Evolutionary conservation across 2,797 vertebrate genomes (phyloP), one percentile per base, ranked within the genome.

Genomic region (Crocidura indochinensis): DNA sequence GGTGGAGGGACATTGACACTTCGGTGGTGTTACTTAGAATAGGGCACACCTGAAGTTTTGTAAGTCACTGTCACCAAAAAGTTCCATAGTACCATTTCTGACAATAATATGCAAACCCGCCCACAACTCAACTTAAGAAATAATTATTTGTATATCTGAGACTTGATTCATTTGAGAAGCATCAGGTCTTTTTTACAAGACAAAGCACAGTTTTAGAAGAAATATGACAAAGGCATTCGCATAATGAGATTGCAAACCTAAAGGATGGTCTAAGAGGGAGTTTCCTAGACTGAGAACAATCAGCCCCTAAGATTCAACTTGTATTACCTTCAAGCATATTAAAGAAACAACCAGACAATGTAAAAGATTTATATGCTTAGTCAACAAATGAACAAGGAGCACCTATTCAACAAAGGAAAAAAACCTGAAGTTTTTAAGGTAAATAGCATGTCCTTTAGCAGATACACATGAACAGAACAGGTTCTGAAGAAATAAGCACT

Each of bases 331-430:
- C 22, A 84, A 60, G 72, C 79, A 49, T 53, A 22, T 75, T 79
- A 53, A 20, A 90, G 38, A 17, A 73, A 26, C 89, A n/a, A 69
- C 29, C 68, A 92, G 24, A 89, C 38, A 10, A 91, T 38, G 8
- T 60, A 77, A 91, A 91, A 73, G 51, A 56, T 92, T 87, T 67
- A 94, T 62, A 22, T 68, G 31, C n/a, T 81, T 72, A 74, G 47
- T 91, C 68, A 84, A 62, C 87, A 88, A 85, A 87, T 26, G 67
- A 65, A 86, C 26, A 89, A 3, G 72, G 62, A 51, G 19, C 65
- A 85, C 31, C 49, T 67, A 49, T 53, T 91, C 69, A 68, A 79
- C 49, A 80, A 85, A 47, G 24, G 62, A 87, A 69, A 79, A 96
- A 84, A 64, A n/a, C n/a, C 4, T 60, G 1, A 83, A 65, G 71